A percentile compares a stretch with the other conserved stretches of the same genome.
Conservation (phyloP, 2,888 invertebrate species). For the Resseliella maxima region DNA sequence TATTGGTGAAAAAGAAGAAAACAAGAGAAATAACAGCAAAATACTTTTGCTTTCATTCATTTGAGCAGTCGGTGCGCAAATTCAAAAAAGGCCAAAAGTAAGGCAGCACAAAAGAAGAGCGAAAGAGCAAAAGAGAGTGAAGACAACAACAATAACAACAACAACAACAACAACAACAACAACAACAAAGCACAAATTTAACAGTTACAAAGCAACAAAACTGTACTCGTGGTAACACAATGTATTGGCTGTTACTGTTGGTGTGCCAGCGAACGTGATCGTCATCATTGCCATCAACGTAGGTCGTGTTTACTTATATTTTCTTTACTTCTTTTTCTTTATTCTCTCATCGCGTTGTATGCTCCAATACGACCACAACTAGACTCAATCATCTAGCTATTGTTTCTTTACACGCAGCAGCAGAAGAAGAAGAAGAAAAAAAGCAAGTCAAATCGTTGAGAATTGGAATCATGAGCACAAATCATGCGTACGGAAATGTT, state of each 20-base stretch:
- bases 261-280: neutral
- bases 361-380: neutral
- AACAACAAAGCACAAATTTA: too few relatives aligned
- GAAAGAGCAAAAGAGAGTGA: neutral
- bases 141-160: neutral
- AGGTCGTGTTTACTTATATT: slow-evolving; percentile 28
- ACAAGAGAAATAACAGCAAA: neutral
- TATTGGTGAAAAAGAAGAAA: neutral
- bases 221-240: slow-evolving; percentile 33
- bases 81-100: slow-evolving; percentile 20
- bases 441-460: neutral
- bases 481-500: slow-evolving; percentile 44
- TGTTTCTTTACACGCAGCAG: neutral
- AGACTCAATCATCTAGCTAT: neutral
- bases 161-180: too few relatives aligned
- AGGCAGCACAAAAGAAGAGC: slow-evolving; percentile 12
- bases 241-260: neutral
- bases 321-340: neutral
- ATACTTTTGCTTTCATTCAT: slow-evolving; percentile 51
- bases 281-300: slow-evolving; percentile 48
- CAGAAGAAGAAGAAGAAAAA: neutral
- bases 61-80: slow-evolving; percentile 24
- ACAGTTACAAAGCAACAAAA: slow-evolving; percentile 7
- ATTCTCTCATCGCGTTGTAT: neutral
- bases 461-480: slow-evolving; percentile 32